Evolutionary conservation across 2,113 vertebrate genomes (phyloP).

Genomic region (Holacanthus passer): DNA sequence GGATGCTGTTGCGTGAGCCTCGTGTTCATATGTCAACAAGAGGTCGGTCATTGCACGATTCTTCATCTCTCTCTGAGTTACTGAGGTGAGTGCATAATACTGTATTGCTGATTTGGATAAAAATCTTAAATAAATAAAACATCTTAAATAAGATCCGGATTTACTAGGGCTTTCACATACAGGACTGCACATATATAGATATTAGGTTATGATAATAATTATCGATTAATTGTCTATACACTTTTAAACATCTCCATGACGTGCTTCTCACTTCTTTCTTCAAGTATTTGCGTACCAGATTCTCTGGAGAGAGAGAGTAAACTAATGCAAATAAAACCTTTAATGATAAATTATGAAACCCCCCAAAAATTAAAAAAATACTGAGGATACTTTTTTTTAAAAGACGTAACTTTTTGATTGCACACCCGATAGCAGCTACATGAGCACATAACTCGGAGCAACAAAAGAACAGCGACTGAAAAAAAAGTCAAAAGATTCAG

Average conservation of each 20-base stretch:
- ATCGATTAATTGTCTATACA: constrained; percentile 83
- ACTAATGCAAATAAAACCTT: constrained; percentile 81
- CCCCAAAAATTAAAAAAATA: constrained; percentile 81
- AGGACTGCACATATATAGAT: constrained; percentile 85
- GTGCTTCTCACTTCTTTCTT: constrained; percentile 73
- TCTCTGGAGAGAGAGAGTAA: constrained; percentile 78
- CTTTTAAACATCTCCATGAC: constrained; percentile 78
- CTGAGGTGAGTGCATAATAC: constrained; percentile 82
- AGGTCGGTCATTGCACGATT: constrained; percentile 62
- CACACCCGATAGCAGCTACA: constrained; percentile 91
- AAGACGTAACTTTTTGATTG: constrained; percentile 82
- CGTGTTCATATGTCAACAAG: constrained; percentile 57
- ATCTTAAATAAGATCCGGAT: constrained; percentile 76
- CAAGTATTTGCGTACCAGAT: constrained; percentile 85
- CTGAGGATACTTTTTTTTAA: constrained; percentile 53
- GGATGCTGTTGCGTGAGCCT: constrained; percentile 36
- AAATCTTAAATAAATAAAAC: constrained; percentile 74
- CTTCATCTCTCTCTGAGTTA: constrained; percentile 68
- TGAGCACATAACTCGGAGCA: constrained; percentile 88
- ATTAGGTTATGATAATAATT: constrained; percentile 84
- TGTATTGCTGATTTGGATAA: constrained; percentile 82
- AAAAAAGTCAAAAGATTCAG: constrained; percentile 71
- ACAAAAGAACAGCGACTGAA: constrained; percentile 52
- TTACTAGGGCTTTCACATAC: constrained; percentile 85
- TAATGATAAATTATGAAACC: constrained; percentile 81